Conservation (phyloP, 2,797 vertebrate genomes). For the Oreochromis mossambicus region DNA sequence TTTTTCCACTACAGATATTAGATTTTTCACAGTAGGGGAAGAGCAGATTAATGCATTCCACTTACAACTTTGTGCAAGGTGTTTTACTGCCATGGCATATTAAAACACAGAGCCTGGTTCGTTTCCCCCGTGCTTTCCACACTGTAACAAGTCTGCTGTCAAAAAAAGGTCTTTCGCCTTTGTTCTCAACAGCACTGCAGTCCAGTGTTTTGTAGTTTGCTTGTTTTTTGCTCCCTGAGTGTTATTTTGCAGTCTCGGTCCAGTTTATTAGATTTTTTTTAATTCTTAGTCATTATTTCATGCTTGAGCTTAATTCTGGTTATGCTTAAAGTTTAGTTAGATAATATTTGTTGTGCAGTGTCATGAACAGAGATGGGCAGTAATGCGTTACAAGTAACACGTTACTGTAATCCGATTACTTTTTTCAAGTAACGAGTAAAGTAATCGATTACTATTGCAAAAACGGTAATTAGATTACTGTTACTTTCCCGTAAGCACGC, state of each 20-base stretch:
- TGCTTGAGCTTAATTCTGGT: neutral
- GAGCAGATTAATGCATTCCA: neutral
- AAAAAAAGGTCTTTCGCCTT: neutral
- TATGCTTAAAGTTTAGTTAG: neutral
- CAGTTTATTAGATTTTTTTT: neutral
- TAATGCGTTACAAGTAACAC: too few species aligned
- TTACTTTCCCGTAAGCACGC: too few species aligned
- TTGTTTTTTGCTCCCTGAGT: neutral
- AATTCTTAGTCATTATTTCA: neutral
- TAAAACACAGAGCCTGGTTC: neutral
- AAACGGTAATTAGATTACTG: too few species aligned
- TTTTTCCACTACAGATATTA: neutral
- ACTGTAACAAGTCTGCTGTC: neutral
- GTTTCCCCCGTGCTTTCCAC: fast-evolving
- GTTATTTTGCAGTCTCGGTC: neutral
- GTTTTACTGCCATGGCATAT: neutral
- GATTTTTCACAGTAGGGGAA: neutral
- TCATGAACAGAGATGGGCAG: neutral
- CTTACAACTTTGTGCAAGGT: neutral
- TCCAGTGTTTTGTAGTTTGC: neutral
- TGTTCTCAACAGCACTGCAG: neutral
- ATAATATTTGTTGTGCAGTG: neutral
- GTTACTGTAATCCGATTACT: too few species aligned
- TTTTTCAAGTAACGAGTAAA: too few species aligned
- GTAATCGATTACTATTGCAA: too few species aligned